A percentile compares a stretch with the other conserved stretches of the same genome.
These are phyloP conservation scores for Nymphalis urticae DNA, from an alignment of 2,888 invertebrate genomes.

Conservation along the genomic window DNA sequence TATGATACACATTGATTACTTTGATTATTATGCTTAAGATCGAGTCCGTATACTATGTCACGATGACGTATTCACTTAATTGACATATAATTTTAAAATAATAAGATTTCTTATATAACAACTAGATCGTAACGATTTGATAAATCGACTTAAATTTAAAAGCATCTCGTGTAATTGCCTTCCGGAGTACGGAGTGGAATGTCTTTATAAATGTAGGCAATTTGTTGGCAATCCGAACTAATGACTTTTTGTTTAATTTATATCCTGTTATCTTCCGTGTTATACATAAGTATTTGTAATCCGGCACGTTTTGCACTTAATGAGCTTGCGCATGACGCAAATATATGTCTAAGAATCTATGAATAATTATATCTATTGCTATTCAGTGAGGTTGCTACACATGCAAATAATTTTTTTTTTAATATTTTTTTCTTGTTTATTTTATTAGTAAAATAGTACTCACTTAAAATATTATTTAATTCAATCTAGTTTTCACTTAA, in stretches of 20 bases:
- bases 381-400: too few species aligned
- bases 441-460: too few species aligned
- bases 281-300: background rate
- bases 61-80: too few species aligned
- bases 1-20: too few species aligned
- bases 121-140: background rate
- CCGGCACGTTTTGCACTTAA: slow-evolving; percentile 12
- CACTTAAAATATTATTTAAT: too few species aligned
- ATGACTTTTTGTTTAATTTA: background rate
- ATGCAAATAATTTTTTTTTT: too few species aligned
- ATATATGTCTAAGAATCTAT: background rate
- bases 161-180: background rate
- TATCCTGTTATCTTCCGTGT: slow-evolving; percentile 16
- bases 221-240: background rate
- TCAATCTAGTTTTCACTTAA: too few species aligned
- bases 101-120: too few species aligned
- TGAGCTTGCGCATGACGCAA: slow-evolving; percentile 2
- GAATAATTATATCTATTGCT: background rate
- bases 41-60: too few species aligned
- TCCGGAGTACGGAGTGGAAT: background rate
- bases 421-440: too few species aligned
- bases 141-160: background rate
- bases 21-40: too few species aligned
- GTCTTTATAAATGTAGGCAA: background rate
- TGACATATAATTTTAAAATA: too few species aligned